Evolutionary conservation across 2,888 invertebrate genomes (phyloP).

Genomic region (Junonia oenone): DNA sequence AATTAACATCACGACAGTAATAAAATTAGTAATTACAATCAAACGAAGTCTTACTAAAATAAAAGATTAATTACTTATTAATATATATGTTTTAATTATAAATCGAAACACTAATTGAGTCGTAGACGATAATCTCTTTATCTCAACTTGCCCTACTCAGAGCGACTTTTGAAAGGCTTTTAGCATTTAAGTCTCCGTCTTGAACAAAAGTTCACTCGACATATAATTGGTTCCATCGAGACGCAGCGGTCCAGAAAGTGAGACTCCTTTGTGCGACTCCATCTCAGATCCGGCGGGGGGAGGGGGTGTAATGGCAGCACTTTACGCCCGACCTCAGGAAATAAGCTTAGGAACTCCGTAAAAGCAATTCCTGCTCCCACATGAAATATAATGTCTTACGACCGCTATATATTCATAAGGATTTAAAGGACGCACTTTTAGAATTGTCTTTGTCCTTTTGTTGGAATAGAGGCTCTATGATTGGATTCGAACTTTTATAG

Average conservation of each 20-base stretch:
- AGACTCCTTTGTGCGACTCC: conserved; percentile 54
- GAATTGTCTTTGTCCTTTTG: conserved; percentile 36
- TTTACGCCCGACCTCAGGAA: conserved; percentile 74
- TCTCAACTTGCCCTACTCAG: conserved; percentile 1
- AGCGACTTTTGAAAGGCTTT: conserved; percentile 19
- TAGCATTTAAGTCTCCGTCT: conserved; percentile 13
- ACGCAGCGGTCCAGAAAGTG: conserved; percentile 62
- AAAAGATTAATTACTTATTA: background rate
- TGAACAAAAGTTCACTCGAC: conserved; percentile 26
- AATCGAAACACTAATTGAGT: background rate
- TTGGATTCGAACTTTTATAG: background rate
- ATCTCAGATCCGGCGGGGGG: conserved; percentile 40
- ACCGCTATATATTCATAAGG: conserved; percentile 75
- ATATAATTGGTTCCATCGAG: conserved; percentile 58
- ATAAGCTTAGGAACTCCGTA: conserved; percentile 78
- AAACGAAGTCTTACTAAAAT: background rate
- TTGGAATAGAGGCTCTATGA: conserved; percentile 14
- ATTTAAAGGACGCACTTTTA: conserved; percentile 62
- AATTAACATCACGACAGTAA: background rate
- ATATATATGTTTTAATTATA: background rate
- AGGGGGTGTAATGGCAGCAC: conserved; percentile 69
- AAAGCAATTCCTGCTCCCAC: conserved; percentile 74
- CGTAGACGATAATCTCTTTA: background rate
- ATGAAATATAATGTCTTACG: conserved; percentile 74
- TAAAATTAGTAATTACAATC: background rate